Base-by-base conservation (phyloP, 2,888 invertebrate genomes). In the Apotomis turbidana region DNA sequence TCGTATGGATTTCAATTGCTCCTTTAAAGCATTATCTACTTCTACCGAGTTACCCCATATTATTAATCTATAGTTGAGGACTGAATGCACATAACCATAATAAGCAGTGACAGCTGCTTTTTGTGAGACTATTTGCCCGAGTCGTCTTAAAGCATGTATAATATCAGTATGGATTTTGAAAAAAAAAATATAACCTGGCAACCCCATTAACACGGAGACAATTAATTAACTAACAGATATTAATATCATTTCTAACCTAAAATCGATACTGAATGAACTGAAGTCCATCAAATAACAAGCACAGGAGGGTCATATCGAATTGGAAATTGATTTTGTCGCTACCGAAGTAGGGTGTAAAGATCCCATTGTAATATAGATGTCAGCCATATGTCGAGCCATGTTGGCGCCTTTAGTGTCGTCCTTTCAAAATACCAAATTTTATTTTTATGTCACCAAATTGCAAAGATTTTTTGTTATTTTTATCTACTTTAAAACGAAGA, bases 321-420 rank as follows among this genome's bases (percentile, higher is more conserved):
- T 89, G 90, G 80, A 81, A 91, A 93, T 92, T 91, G 91, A 93
- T 92, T 91, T 91, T 89, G 90, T 92, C 90, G 85, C 89, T 87
- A 88, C 87, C 90, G 86, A 87, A 89, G 89, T 91, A 85, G 93
- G 93, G 93, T 92, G 91, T 88, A 88, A 90, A 89, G 85, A 88
- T 89, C 87, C 86, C 84, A 90, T 91, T 91, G 88, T 91, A 86
- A 88, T 88, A 89, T 87, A 90, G 90, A 90, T 89, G 88, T 87
- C 77, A 78, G 85, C 91, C 91, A 91, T 92, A 92, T 93, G 93
- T 88, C 88, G 85, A 77, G 71, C 75, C 67, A 81, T 78, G 76
- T 74, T 77, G 78, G 77, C 81, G 78, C 78, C 82, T 81, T 81
- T 81, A 46, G 36, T 27, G 55, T 78, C 77, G 77, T 78, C 79